These are phyloP conservation scores for Hypsibius dujardini DNA, from an alignment of 1,140 invertebrate species.

Conservation along the genomic window DNA sequence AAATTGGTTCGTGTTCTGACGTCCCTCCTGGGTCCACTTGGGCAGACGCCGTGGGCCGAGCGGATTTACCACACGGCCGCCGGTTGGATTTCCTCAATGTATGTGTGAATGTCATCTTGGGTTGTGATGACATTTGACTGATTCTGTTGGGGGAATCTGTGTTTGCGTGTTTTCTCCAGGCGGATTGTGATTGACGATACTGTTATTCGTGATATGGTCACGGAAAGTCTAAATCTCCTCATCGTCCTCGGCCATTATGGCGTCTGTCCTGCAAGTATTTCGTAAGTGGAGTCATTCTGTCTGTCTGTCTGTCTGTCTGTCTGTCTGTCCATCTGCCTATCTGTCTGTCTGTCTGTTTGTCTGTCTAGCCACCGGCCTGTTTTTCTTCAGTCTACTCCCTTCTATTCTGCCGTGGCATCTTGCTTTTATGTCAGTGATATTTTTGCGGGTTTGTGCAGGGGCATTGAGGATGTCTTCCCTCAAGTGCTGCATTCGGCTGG, in stretches of 20 bases:
- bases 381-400: no score
- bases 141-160: background rate
- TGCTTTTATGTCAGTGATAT: no score
- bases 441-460: background rate
- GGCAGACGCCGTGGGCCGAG: background rate
- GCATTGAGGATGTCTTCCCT: constrained; percentile 6
- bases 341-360: no score
- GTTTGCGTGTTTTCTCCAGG: background rate
- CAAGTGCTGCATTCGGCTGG: background rate
- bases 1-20: background rate
- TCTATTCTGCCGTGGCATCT: no score
- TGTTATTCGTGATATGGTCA: background rate
- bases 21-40: background rate
- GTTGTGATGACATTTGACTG: background rate
- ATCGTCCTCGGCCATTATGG: background rate
- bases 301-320: no score
- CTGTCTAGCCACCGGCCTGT: no score
- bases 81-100: background rate
- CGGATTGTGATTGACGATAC: background rate
- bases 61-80: background rate
- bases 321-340: no score
- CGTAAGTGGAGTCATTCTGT: background rate
- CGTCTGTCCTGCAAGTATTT: background rate
- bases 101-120: background rate
- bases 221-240: constrained; percentile 4